Evolutionary conservation across 2,888 invertebrate genomes (phyloP), one percentile per base, ranked within the genome.

Genomic region (Cantharis flavilabris): DNA sequence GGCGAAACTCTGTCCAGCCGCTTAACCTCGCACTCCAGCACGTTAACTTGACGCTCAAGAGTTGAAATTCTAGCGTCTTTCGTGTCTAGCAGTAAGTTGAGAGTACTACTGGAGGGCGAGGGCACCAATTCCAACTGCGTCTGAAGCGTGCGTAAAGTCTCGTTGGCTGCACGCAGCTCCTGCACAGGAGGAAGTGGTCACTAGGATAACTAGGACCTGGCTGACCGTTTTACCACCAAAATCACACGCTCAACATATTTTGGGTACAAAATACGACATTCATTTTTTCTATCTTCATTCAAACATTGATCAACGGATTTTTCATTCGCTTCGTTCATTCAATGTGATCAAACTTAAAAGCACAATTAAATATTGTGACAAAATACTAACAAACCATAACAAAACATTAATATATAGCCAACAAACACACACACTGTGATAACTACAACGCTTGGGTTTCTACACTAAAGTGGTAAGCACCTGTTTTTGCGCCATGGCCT

Each of bases 401-500:
- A 23, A 62, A 23, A 49, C 69, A 77, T 20, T 28, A 62, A 74
- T 18, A 74, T 18, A 23, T 14, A 49, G 49, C 49, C 49, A 49
- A 78, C 75, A 75, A 62, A 77, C 73, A 78, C 64, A 71, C 78
- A 49, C 73, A 72, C 71, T 14, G 16, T 30, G 63, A 65, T 49
- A 78, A 63, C 62, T 78, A 78, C 75, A 72, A 77, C 75, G 74
- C 74, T 63, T 75, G 75, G 28, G 18, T 23, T 20, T 69, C 74
- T 77, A 77, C 75, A 65, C 18, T 63, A 26, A 62, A 62, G 69
- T 71, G 73, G 76, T 86, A 88, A 85, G 90, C 92, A 97, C 97
- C 96, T 97, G 97, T 92, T 97, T 97, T 90, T 97, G 97, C 87
- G 97, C 97, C 95, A 97, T 94, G 84, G 96, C 95, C 89, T 97